Evolutionary conservation across 2,888 invertebrate genomes (phyloP), one percentile per base, ranked within the genome.

Genomic region (Rhagophthalmus giganteus): DNA sequence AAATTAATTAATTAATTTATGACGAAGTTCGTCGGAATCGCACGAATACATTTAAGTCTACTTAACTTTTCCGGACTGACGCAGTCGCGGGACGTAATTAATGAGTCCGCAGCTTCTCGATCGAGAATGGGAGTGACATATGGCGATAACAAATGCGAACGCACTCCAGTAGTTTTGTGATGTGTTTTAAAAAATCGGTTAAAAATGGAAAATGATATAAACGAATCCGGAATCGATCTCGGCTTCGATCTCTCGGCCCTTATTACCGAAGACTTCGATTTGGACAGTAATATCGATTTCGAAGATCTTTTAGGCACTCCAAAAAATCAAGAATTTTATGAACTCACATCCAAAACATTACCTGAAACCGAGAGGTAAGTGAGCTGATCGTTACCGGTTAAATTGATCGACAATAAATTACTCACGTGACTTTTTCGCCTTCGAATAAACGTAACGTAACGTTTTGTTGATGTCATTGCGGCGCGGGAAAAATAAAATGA

Each of bases 181-280:
- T n/a, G n/a, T n/a, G n/a, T n/a, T n/a, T n/a, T n/a, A n/a, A n/a
- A n/a, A n/a, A n/a, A n/a, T n/a, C 15, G 25, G 25, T 16, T 27
- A 10, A 38, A 38, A 51, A 50, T 54, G 47, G 50, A 50, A 25
- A 46, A 40, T 10, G 72, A 54, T 40, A 79, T 79, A 79, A 76
- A 79, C 45, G 84, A 84, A 66, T 83, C 83, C 30, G 84, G 84
- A 16, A 81, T 84, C 58, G 84, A 84, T 71, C 76, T 84, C 69
- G 83, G 81, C 54, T 84, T 82, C 66, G 84, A 84, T 71, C 75
- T 84, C 58, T 75, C 78, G 53, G 79, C 81, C 53, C 75, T 79
- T 40, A 61, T 73, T 32, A 72, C 75, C 35, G 75, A 74, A 44
- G 77, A 77, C 61, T 74, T 78, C 56, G 77, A 78, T 60, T 70